These are phyloP conservation scores for Nyctereutes procyonoides DNA, from an alignment of 2,113 vertebrate genomes.

Conservation along the genomic window DNA sequence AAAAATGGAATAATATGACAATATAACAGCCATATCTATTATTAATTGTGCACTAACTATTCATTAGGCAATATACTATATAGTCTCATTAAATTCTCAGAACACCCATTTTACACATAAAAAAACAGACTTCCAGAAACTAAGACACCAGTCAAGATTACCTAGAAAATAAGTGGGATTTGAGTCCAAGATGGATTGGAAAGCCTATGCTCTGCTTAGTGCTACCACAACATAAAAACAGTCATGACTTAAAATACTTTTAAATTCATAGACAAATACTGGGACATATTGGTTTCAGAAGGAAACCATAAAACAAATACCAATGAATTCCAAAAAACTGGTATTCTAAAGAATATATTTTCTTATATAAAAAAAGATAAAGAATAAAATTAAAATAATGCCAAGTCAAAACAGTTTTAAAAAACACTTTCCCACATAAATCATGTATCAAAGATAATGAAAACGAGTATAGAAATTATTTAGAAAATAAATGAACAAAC, in stretches of 20 bases:
- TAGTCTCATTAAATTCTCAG: background rate
- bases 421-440: background rate
- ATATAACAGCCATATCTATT: background rate
- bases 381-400: conserved; percentile 25
- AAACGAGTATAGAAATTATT: background rate
- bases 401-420: background rate
- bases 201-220: background rate
- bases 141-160: background rate
- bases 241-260: background rate
- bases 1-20: background rate
- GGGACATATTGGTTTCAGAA: background rate
- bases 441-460: background rate
- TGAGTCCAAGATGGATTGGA: background rate
- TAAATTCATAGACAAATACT: background rate
- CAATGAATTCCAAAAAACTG: background rate
- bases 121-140: background rate
- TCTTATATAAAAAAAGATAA: background rate
- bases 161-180: background rate
- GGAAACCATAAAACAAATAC: background rate
- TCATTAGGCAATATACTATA: background rate
- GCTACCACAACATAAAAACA: background rate
- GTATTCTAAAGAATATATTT: background rate
- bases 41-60: background rate
- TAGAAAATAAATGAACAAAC: background rate
- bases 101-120: background rate